phyloP scores from a whole-genome alignment of 2,113 vertebrate genomes.

The Rhipidura dahli region DNA sequence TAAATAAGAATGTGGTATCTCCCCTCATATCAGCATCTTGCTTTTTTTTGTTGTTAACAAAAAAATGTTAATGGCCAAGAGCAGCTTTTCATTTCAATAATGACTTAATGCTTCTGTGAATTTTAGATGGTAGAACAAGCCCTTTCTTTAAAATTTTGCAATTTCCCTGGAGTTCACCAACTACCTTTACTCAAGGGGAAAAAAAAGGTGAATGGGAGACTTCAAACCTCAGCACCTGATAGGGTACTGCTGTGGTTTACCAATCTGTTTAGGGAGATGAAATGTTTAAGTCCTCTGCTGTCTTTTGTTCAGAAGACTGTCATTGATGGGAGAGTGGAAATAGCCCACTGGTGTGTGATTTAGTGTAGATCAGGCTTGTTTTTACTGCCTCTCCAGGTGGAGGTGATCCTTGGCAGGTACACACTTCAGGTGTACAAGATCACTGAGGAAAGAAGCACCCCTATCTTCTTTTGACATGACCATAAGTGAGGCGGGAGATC shows the following conservation, averaged over 20 bases:
- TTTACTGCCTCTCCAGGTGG: not conserved
- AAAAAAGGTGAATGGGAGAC: not conserved
- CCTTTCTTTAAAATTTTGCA: slow-evolving; percentile 18
- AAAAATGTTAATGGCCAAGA: slow-evolving; percentile 30
- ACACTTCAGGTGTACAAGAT: not conserved
- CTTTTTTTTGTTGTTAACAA: not conserved
- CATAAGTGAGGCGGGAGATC: not conserved
- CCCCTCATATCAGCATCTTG: slow-evolving; percentile 5
- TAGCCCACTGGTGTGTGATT: not conserved
- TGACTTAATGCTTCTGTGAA: slow-evolving; percentile 10
- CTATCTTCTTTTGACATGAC: not conserved
- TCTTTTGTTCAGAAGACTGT: not conserved
- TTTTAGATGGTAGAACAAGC: slow-evolving; percentile 17
- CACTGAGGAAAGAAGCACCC: not conserved
- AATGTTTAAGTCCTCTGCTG: not conserved
- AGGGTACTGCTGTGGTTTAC: not conserved
- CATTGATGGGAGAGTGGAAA: not conserved
- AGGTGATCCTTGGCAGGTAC: not conserved
- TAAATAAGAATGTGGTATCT: slow-evolving; percentile 29
- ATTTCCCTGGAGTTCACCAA: slow-evolving; percentile 1
- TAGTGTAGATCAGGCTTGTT: not conserved
- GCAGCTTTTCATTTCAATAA: slow-evolving; percentile 53
- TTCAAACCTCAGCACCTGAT: slow-evolving; percentile 17
- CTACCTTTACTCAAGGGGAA: not conserved
- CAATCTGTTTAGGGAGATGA: not conserved